Base-by-base conservation (phyloP, 2,797 vertebrate genomes). In the Coccyzus lansbergi region DNA sequence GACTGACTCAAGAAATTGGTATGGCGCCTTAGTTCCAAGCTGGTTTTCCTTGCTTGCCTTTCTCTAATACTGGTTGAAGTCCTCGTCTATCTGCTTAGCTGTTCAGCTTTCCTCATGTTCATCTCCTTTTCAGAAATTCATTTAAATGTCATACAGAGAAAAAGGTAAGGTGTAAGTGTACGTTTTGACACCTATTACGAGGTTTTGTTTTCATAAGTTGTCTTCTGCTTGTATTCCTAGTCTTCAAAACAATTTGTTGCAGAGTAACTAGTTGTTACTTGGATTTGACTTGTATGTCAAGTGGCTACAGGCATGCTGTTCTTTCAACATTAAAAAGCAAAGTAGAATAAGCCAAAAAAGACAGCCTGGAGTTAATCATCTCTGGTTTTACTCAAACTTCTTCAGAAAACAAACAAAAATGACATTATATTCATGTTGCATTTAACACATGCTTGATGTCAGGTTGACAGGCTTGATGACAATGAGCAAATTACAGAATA, bases 21-120 rank as follows among this genome's bases (percentile, higher is more conserved):
- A 15, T 5, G 13, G 6, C 15, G 7, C 11, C 22, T 8, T 14
- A 53, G n/a, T 38, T 55, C 53, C 60, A 60, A 0, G 0, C 17
- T 19, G 12, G 46, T 81, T 33, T 40, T 63, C n/a, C 19, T 63
- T 44, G 17, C 36, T 46, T 24, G 15, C 22, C 16, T 29, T 86
- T 33, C 56, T 34, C 14, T 5, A 72, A 24, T 12, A 36, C 25
- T 12, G 10, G 3, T 7, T 56, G 19, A 74, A 80, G 24, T 67
- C 26, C 10, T 56, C n/a, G 6, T 19, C 22, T 49, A 1, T 28
- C 18, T 77, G 12, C 29, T 56, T 51, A 63, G 33, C 20, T 59
- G 12, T 7, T 80, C 33, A 70, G 12, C 40, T 52, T 29, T 26
- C 44, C n/a, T 59, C 9, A 28, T 34, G 19, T 17, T 53, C 53